Evolutionary conservation across 2,113 vertebrate genomes (phyloP).

Genomic region (Dicaeum eximium): DNA sequence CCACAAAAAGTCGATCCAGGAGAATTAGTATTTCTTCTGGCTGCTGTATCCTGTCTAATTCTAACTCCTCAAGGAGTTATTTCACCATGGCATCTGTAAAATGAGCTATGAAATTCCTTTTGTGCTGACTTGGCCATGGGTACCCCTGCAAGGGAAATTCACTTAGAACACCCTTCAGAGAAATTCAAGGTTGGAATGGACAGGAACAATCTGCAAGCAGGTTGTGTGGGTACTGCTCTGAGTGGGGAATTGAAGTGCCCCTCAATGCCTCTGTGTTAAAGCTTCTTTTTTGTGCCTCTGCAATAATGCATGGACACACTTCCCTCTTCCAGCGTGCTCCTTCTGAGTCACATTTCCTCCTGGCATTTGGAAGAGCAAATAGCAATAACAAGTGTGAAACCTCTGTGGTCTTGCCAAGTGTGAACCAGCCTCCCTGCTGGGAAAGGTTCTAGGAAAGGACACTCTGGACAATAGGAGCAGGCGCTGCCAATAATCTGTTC

Average conservation of each 20-base stretch:
- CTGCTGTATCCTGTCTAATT: background rate
- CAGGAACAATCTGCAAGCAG: background rate
- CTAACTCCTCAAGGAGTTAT: constrained; percentile 2
- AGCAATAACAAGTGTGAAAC: background rate
- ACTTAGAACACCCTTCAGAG: background rate
- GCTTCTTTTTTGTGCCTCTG: background rate
- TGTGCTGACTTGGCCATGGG: background rate
- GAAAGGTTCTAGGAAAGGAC: constrained; percentile 28
- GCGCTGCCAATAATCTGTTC: background rate
- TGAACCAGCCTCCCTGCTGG: constrained; percentile 7
- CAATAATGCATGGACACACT: background rate
- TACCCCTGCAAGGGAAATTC: background rate
- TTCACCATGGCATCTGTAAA: background rate
- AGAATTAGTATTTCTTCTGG: constrained; percentile 22
- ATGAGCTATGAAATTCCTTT: background rate
- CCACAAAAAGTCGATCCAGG: background rate
- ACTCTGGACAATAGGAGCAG: background rate
- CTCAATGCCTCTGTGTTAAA: background rate
- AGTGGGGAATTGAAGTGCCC: background rate
- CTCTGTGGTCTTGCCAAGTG: background rate
- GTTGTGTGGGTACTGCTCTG: background rate
- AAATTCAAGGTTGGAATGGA: background rate
- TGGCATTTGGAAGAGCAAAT: background rate
- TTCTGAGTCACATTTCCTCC: constrained; percentile 1
- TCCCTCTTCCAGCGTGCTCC: background rate